A percentile compares a stretch with the other conserved stretches of the same genome.
Evolutionary conservation across 2,888 invertebrate species (phyloP).

Genomic region (Saturnia japonica): DNA sequence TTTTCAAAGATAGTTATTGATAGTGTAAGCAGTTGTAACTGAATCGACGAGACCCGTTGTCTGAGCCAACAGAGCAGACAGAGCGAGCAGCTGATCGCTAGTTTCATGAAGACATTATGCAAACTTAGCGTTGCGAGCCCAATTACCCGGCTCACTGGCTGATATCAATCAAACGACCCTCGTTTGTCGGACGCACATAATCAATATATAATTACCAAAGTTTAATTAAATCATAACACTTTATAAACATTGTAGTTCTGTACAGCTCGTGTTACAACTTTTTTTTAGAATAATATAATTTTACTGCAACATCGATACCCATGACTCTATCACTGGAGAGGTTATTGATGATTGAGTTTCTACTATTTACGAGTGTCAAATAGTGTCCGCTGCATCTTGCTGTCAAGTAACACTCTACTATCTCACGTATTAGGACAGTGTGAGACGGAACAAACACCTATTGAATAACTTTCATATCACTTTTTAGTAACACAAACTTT

Average conservation of each 20-base stretch:
- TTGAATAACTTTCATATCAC: neutral
- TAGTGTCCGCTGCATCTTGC: neutral
- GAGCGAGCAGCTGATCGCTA: neutral
- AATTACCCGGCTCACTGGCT: constrained; percentile 6
- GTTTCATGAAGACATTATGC: neutral
- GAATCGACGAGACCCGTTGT: neutral
- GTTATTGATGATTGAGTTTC: neutral
- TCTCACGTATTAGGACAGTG: neutral
- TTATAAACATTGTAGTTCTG: neutral
- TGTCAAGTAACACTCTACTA: neutral
- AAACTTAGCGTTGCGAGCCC: neutral
- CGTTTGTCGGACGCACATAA: constrained; percentile 1
- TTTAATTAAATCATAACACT: neutral
- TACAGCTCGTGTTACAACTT: neutral
- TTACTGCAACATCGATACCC: neutral
- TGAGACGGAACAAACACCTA: neutral
- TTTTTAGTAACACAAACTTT: neutral
- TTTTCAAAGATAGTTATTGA: neutral
- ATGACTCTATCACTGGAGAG: neutral
- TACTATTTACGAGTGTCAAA: neutral
- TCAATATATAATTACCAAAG: neutral
- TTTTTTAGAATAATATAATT: neutral
- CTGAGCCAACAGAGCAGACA: neutral
- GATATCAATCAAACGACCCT: constrained; percentile 26
- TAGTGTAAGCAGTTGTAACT: neutral